Base-by-base conservation (phyloP, 2,797 vertebrate genomes). In the Streptopelia turtur region DNA sequence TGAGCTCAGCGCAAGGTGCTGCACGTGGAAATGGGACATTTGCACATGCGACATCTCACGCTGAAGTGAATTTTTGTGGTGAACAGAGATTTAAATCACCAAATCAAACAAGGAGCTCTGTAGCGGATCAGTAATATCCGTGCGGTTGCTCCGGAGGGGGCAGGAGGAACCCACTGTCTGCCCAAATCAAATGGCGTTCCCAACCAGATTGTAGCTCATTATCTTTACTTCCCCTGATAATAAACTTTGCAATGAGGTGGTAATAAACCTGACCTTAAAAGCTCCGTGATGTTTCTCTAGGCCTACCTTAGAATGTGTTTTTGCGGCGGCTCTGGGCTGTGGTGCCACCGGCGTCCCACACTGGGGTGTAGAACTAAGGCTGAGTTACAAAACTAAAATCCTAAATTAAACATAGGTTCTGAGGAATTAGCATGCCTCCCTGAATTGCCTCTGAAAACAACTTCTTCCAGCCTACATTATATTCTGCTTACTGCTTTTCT, bases 41-140 rank as follows among this genome's bases (percentile, higher is more conserved):
- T 8, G 2, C 17, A 12, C 25, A 17, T 11, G 9, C 30, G 16
- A 4, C 2, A 2, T 27, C 50, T 43, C 12, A 0, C 18, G 24
- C 10, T 24, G 57, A 33, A 43, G 52, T 52, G 75, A 74, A 13
- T 4, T 35, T 77, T n/a, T 52, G 41, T 47, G 47, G 33, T 30
- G 70, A 61, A 55, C 5, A 39, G 57, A 79, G 52, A 28, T 28
- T 61, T 53, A 24, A 90, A 68, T 24, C 22, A n/a, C 39, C 11
- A 27, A 47, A 39, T 72, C 16, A 22, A 41, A 31, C 28, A 65
- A 39, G 7, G 3, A 49, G 27, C 27, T 52, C 35, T 65, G 41
- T 28, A 87, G 43, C 39, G 49, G 18, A 1, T 35, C 49, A 79
- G 25, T 14, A 39, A 9, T 9, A 33, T 15, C 43, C 8, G 9